Evolutionary conservation across 92 coral and sea anemone species (phyloP).

Genomic region (Desmophyllum pertusum): DNA sequence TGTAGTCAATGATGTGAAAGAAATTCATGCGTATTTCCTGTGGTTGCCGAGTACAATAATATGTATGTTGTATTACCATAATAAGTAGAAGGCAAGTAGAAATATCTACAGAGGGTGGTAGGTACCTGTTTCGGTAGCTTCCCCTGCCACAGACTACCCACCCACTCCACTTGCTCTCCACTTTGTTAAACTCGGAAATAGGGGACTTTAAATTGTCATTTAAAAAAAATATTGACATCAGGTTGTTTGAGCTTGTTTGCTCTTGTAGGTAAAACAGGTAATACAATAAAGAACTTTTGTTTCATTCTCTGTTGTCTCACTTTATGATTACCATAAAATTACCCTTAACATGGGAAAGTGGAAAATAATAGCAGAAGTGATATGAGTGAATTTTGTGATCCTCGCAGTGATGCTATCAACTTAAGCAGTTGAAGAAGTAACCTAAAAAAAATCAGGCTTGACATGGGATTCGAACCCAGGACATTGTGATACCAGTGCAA

Average conservation of each 20-base stretch:
- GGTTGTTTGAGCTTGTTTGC: conserved; percentile 6
- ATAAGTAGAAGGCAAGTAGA: background rate
- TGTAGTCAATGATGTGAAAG: conserved; percentile 1
- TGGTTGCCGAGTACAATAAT: too few species aligned
- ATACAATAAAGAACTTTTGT: conserved; percentile 9
- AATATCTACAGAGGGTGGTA: conserved; percentile 4
- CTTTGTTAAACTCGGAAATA: background rate
- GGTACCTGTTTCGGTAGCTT: conserved; percentile 3
- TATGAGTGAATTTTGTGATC: conserved; percentile 5
- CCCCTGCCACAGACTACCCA: conserved; percentile 14
- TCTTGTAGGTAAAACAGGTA: background rate
- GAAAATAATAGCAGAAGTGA: conserved; percentile 10
- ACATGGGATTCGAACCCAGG: too few species aligned
- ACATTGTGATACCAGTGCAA: too few species aligned
- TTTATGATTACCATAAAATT: conserved; percentile 9
- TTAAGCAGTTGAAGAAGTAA: too few species aligned
- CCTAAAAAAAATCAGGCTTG: too few species aligned
- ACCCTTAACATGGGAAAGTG: conserved; percentile 15
- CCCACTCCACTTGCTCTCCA: conserved; percentile 17
- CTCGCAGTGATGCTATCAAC: background rate
- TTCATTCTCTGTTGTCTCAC: conserved; percentile 19
- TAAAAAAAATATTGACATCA: conserved; percentile 3
- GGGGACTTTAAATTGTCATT: conserved; percentile 5
- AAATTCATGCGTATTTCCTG: background rate
- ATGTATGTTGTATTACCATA: too few species aligned